Base-by-base conservation (phyloP, 2,888 invertebrate species). In the Spicauda simplicius region DNA sequence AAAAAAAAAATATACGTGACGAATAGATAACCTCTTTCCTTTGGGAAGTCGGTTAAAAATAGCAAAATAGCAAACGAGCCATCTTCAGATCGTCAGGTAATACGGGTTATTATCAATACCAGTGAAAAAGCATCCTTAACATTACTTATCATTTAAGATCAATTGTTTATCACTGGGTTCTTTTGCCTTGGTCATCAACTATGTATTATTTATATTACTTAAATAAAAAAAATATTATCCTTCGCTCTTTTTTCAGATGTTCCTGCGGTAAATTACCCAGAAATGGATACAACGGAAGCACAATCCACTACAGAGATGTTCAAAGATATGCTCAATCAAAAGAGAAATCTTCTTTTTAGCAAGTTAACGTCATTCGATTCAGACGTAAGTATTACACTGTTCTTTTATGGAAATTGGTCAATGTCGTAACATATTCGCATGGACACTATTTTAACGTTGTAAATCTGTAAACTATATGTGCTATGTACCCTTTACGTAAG, bases 261-360 rank as follows among this genome's bases (percentile, higher is more conserved):
- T 41, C 95, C 96, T 25, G 95, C 95, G 1, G 79, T 91, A 6
- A 91, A 91, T 76, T 93, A 89, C 72, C 94, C 95, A n/a, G 96
- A 96, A 70, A 93, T 95, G 73, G 96, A 96, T 69, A 91, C 94
- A 14, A 93, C 94, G 25, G 95, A 95, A 72, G 95, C 95, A 4
- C 96, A 96, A 78, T 96, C 97, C 60, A 97, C 98, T 2, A 96
- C 98, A 0, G 98, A 98, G 80, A 98, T 98, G 95, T 97, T 99
- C 85, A 96, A 98, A 81, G 98, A 98, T 80, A 96, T 99, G 95
- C 94, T 99, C 76, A 97, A 97, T 74, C 98, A 98, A 84, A 99
- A 99, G 87, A 95, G 98, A 75, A 97, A 98, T 81, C 95, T 97
- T 79, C 93, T 98, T 33, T 94, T 98, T 73, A 97, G 97, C 85